A percentile compares a stretch with the other conserved stretches of the same genome.
Conservation (phyloP, 2,113 vertebrate species). For the Lophura nycthemera region DNA sequence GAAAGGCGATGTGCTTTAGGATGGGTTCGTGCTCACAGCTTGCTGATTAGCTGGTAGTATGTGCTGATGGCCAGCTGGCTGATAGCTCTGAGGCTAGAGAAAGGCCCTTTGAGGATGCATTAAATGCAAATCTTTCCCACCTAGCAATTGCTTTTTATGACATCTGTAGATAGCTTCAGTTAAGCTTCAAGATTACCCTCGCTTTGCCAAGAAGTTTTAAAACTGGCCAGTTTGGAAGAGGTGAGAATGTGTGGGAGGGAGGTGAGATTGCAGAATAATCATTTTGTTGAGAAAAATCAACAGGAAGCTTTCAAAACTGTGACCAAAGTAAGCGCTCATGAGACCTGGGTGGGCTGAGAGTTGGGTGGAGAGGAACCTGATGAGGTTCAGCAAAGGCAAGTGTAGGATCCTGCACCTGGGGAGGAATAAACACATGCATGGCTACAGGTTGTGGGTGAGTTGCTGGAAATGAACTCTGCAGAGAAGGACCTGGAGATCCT, state of each 20-base stretch:
- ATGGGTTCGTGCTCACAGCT: accelerated
- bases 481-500: background rate
- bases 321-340: background rate
- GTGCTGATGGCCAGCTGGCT: background rate
- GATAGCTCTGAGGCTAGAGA: background rate
- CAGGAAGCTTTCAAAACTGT: background rate
- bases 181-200: background rate
- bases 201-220: background rate
- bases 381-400: background rate
- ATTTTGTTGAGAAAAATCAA: background rate
- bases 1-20: background rate
- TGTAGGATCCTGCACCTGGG: background rate
- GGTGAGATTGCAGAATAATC: background rate
- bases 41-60: background rate
- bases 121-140: background rate
- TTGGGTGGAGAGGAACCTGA: background rate
- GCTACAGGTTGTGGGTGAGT: background rate
- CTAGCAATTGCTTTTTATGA: background rate
- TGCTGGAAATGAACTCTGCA: background rate
- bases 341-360: background rate
- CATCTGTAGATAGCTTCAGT: background rate
- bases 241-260: background rate
- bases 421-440: background rate
- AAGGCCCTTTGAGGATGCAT: background rate
- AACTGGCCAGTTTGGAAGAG: background rate